Evolutionary conservation across 2,113 vertebrate species (phyloP), one percentile per base, ranked within the genome.

Genomic region (Chascanopsetta lugubris): DNA sequence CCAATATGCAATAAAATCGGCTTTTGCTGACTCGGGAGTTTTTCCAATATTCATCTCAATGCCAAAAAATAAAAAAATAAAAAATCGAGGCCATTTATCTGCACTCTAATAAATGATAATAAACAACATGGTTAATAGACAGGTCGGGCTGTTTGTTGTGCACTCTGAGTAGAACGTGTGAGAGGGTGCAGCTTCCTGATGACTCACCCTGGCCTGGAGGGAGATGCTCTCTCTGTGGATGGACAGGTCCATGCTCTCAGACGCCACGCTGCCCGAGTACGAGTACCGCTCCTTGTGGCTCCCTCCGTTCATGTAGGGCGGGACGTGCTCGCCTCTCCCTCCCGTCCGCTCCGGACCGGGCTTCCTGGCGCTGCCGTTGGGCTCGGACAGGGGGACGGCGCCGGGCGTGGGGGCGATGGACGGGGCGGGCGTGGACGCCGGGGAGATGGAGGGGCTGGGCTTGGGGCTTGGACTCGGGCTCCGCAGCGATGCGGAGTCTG

Each of bases 231-330:
- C 94, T 79, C 90, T 95, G 91, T 84, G 92, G 75, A 90, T 79
- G 0, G 94, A 94, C 65, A 96, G 87, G 84, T 96, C 96, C 89
- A 92, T 84, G 82, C 90, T 96, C 69, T 96, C 96, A 0, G 93
- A 95, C 4, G 84, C 90, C 30, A 93, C 63, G 84, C 94, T 97
- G 49, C 92, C 89, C 0, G 89, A 85, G 45, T 94, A 92, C 0
- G 95, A 97, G 83, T 90, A 84, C 48, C 90, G 87, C n/a, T 94
- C 93, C 60, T 93, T 93, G 56, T 89, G 79, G 2, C 81, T 24
- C 1, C 61, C 79, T 46, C 75, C 80, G 0, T 90, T 70, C 0
- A 85, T 36, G 0, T 80, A 80, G 0, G 60, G 78, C 0, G 61
- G 18, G 0, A 77, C 9, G 0, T 63, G 53, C 12, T 92, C 93